These are phyloP conservation scores for Rhingia rostrata DNA, from an alignment of 2,888 invertebrate genomes.

Conservation along the genomic window DNA sequence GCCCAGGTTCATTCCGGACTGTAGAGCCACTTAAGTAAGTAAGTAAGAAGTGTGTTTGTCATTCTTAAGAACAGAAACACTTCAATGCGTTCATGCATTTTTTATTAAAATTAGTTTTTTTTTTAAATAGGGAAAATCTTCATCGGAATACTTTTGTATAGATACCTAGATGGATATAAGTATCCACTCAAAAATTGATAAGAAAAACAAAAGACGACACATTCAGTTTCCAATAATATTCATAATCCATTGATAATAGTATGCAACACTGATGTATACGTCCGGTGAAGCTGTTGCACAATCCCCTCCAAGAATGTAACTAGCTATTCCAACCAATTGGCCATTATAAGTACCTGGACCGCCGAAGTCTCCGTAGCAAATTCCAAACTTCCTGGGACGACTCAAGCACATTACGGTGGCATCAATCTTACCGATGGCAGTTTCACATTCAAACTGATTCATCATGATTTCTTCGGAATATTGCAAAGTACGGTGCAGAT, in stretches of 20 bases:
- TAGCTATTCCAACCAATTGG: constrained; percentile 78
- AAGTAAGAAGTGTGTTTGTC: too few relatives aligned
- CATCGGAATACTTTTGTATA: too few relatives aligned
- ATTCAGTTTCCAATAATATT: constrained; percentile 37
- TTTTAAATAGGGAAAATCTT: too few relatives aligned
- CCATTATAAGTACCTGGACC: constrained; percentile 79
- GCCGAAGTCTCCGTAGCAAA: constrained; percentile 78
- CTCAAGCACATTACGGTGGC: constrained; percentile 70
- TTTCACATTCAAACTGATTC: constrained; percentile 36
- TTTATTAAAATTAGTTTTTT: too few relatives aligned
- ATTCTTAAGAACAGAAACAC: too few relatives aligned
- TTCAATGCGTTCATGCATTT: too few relatives aligned
- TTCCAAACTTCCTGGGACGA: constrained; percentile 68
- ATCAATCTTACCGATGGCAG: constrained; percentile 39
- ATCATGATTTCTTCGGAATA: constrained; percentile 73
- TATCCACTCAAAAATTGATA: not conserved
- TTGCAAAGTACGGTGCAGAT: constrained; percentile 77
- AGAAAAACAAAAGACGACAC: not conserved
- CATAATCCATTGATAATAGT: constrained; percentile 78
- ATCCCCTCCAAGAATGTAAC: constrained; percentile 76
- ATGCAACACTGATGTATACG: constrained; percentile 76
- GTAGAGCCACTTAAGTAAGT: too few relatives aligned
- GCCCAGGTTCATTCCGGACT: too few relatives aligned
- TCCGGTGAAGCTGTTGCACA: constrained; percentile 80
- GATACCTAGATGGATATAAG: too few relatives aligned